These are phyloP conservation scores for Microctenopoma stevenorrisi DNA, from an alignment of 2,797 vertebrate species.

Conservation along the genomic window DNA sequence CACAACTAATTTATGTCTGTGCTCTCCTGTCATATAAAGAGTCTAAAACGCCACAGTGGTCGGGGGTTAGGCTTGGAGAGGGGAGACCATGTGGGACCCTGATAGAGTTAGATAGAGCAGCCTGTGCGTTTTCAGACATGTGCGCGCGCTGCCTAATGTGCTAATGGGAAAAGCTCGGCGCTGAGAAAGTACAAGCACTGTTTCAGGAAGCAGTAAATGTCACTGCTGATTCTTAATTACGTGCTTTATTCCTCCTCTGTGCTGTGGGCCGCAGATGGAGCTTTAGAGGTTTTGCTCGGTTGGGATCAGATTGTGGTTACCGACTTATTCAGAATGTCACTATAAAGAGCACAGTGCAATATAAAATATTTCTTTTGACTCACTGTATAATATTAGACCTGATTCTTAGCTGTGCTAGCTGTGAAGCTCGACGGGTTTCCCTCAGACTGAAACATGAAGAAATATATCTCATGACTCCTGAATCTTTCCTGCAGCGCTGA, in stretches of 20 bases:
- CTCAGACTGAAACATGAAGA: not conserved
- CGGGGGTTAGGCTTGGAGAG: constrained; percentile 38
- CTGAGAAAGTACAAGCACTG: constrained; percentile 44
- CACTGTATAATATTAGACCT: not conserved
- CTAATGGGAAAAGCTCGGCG: constrained; percentile 62
- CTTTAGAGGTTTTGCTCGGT: constrained; percentile 34
- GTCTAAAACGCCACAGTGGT: constrained; percentile 67
- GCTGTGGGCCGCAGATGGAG: constrained; percentile 36
- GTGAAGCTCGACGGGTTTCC: not conserved
- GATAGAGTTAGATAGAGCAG: constrained; percentile 36
- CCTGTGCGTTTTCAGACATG: constrained; percentile 64
- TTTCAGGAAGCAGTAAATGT: constrained; percentile 80
- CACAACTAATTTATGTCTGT: constrained; percentile 70
- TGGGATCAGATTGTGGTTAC: constrained; percentile 53
- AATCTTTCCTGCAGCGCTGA: not conserved
- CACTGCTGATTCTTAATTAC: constrained; percentile 70
- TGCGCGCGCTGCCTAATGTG: constrained; percentile 46
- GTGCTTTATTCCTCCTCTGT: constrained; percentile 35
- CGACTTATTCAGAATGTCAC: constrained; percentile 45
- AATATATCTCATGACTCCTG: not conserved
- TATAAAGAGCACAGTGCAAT: constrained; percentile 30
- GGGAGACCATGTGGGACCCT: constrained; percentile 41
- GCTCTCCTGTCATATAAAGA: constrained; percentile 49
- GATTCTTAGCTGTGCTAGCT: not conserved
- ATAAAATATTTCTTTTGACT: not conserved